Evolutionary conservation across 2,888 invertebrate species (phyloP).

Genomic region (Catonia carolina): DNA sequence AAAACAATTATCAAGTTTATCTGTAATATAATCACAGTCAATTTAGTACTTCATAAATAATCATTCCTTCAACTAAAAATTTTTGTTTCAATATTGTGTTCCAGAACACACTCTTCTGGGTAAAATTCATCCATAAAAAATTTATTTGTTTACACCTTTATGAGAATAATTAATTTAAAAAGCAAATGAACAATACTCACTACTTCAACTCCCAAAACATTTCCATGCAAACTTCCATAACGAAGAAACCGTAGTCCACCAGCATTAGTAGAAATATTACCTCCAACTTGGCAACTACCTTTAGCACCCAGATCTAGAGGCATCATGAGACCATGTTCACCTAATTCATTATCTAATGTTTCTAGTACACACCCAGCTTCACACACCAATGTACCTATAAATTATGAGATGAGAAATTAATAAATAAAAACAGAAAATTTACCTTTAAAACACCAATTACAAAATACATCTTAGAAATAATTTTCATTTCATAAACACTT

Average conservation of each 20-base stretch:
- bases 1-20: too few species aligned
- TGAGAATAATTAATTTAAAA: too few species aligned
- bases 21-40: too few species aligned
- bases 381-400: conserved; percentile 66
- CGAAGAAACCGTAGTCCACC: conserved; percentile 90
- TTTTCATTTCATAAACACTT: neutral
- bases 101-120: too few species aligned
- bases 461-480: neutral
- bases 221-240: conserved; percentile 92
- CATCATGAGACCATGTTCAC: conserved; percentile 74
- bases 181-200: conserved; percentile 55
- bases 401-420: conserved; percentile 13
- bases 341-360: conserved; percentile 67
- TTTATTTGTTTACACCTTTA: too few species aligned
- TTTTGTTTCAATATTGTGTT: too few species aligned
- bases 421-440: conserved; percentile 6
- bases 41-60: too few species aligned
- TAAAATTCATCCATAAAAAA: too few species aligned
- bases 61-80: too few species aligned
- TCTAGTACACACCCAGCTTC: conserved; percentile 94
- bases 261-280: conserved; percentile 94
- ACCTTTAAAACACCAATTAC: neutral
- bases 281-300: conserved; percentile 91
- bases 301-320: conserved; percentile 96
- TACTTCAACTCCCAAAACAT: conserved; percentile 83